Base-by-base conservation (phyloP, 2,113 vertebrate genomes). In the Pipa parva region DNA sequence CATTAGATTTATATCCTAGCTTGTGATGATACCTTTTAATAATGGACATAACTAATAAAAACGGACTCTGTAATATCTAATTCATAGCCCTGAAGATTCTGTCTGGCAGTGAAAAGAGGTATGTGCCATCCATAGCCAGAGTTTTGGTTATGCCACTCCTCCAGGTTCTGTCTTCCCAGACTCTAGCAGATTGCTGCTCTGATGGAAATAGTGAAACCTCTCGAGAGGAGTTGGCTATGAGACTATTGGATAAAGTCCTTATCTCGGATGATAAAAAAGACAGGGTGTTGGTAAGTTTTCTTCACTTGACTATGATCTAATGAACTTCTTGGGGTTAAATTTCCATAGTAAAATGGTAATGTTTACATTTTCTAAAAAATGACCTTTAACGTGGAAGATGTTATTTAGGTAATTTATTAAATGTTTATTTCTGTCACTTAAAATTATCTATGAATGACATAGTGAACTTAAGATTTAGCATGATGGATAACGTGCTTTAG, bases 61-160 rank as follows among this genome's bases (percentile, higher is more conserved):
- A n/a, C n/a, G n/a, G n/a, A n/a, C n/a, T 15, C 17, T 42, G 39
- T 6, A 42, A 76, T 65, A 0, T 7, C 21, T 25, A 77, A n/a
- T 58, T 73, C 50, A 68, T 72, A 99, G 96, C 88, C 1, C 75
- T 88, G 71, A 89, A 83, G 78, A 63, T 98, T 31, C 72, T 89
- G 29, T 86, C 85, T 1, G 76, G 18, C 63, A 62, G 85, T 25
- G 82, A 85, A 57, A 63, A 48, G 25, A 62, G 1, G 76, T 78
- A 49, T 9, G 61, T 79, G 0, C 85, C 87, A 3, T 78, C 78
- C 67, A 78, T 81, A 15, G 83, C 87, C 22, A 78, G 78, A 0
- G 61, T 88, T 61, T 77, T 99, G 63, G 77, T 93, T 62, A 89
- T 95, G 73, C 95, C 97, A 0, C 68, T 95, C 18, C 86, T 98